Conservation (phyloP, 2,888 invertebrate species). For the Dusona sp. region DNA sequence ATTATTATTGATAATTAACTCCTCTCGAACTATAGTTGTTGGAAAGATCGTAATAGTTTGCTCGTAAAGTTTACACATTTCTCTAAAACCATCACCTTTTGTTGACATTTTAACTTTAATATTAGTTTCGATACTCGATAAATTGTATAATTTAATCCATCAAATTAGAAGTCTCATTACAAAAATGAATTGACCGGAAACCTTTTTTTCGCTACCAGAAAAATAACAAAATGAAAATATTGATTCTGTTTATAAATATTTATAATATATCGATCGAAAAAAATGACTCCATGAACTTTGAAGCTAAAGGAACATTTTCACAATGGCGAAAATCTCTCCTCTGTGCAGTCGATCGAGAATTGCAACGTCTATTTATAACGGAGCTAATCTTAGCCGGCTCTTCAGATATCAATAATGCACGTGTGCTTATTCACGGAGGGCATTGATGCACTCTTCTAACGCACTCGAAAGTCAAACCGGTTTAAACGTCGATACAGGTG, state of each 20-base stretch:
- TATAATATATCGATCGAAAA: conserved; percentile 6
- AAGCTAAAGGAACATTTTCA: neutral
- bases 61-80: too few species aligned
- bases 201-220: neutral
- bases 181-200: neutral
- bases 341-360: conserved; percentile 28
- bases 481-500: conserved; percentile 18
- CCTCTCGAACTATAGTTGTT: neutral
- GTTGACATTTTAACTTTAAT: too few species aligned
- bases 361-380: conserved; percentile 39
- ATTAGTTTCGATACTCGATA: neutral
- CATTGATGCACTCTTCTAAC: conserved; percentile 23
- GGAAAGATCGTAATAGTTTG: neutral
- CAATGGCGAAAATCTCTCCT: neutral
- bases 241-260: neutral
- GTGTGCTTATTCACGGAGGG: conserved; percentile 31
- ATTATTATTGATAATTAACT: neutral
- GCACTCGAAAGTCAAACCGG: conserved; percentile 23
- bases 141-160: too few species aligned
- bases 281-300: conserved; percentile 9
- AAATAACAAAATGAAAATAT: neutral
- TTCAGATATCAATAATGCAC: conserved; percentile 45
- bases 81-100: too few species aligned
- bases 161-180: too few species aligned
- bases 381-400: conserved; percentile 42